Base-by-base conservation (phyloP, 2,797 vertebrate genomes). In the Myiotriccus ornatus region DNA sequence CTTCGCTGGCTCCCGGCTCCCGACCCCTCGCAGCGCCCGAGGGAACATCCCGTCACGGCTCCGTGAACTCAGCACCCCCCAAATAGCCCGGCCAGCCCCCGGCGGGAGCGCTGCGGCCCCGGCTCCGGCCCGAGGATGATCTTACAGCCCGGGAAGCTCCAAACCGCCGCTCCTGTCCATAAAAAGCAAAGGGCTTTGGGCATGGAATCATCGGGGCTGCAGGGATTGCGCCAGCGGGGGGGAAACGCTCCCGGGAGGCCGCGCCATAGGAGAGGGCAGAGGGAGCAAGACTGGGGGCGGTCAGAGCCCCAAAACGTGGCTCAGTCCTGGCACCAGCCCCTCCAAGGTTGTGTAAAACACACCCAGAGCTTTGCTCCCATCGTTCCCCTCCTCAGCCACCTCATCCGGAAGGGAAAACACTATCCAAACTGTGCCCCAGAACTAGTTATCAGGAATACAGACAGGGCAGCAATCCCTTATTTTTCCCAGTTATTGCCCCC, bases 161-260 rank as follows among this genome's bases (percentile, higher is more conserved):
- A n/a, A 41, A 92, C 85, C 70, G 65, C 79, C 23, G 75, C 80
- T 84, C 83, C 75, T 88, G 92, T 87, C 94, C 94, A 92, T 90
- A 95, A 95, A 95, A 94, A 95, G 94, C 62, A 69, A 95, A 74
- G 84, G 79, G 62, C 56, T 87, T 55, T 56, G 62, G 28, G 86
- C 22, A 34, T 35, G 79, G 84, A 57, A 65, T 81, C 82, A 28
- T 73, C 68, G 5, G 53, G 76, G 89, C 39, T 53, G 4, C n/a
- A 7, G 50, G 63, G 93, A 84, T 35, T 55, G 53, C 4, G 8
- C 88, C 52, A 81, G 84, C 46, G 3, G 2, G 49, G 84, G 84
- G 73, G 68, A 44, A 64, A n/a, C 0, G 43, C 60, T 87, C 69
- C 74, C 5, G 0, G 50, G 20, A 57, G 30, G 64, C 59, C 6